A percentile compares a stretch with the other conserved stretches of the same genome.
Evolutionary conservation across 2,113 vertebrate genomes (phyloP).

Genomic region (Dicrurus megarhynchus): DNA sequence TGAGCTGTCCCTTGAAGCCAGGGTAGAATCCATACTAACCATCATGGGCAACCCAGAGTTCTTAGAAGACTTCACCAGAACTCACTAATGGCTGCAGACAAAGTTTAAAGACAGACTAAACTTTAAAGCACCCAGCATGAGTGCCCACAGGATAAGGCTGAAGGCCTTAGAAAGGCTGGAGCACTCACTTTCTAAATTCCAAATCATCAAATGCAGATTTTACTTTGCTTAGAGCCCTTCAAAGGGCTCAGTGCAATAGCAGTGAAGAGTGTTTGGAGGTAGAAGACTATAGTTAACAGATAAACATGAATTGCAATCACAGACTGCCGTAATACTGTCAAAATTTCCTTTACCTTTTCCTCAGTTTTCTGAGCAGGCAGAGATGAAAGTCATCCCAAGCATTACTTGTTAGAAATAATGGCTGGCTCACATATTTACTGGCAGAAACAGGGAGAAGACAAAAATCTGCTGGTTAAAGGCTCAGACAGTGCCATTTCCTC

Average conservation of each 20-base stretch:
- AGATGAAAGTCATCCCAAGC: neutral
- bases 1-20: neutral
- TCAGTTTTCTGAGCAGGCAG: neutral
- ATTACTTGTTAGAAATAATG: neutral
- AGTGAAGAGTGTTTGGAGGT: neutral
- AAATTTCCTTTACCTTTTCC: neutral
- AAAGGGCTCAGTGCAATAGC: neutral
- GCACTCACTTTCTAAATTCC: neutral
- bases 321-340: neutral
- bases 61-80: neutral
- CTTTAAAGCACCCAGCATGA: neutral
- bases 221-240: neutral
- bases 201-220: neutral
- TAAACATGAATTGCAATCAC: neutral
- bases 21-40: neutral
- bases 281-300: neutral
- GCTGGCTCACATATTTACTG: neutral
- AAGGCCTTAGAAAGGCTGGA: neutral
- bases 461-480: neutral
- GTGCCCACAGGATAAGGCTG: neutral
- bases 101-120: neutral
- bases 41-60: neutral
- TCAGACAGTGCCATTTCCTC: neutral
- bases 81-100: neutral
- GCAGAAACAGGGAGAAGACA: neutral